Evolutionary conservation across 2,888 invertebrate genomes (phyloP).

Genomic region (Melinaea marsaeus): DNA sequence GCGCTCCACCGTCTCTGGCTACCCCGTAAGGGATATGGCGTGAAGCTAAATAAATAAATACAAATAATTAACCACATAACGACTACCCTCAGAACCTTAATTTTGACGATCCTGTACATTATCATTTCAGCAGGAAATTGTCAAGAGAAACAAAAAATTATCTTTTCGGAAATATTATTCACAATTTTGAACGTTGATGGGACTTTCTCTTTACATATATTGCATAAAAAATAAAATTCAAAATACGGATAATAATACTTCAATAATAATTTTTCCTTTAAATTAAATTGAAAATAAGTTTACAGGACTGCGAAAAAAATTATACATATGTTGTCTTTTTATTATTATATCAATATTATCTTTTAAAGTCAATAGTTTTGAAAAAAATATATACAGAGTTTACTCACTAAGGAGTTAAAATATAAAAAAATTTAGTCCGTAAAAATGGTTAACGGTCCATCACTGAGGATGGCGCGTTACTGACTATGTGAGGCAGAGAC

Average conservation of each 20-base stretch:
- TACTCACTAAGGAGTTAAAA: slow-evolving; percentile 34
- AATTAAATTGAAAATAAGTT: too few species aligned
- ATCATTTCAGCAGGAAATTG: slow-evolving; percentile 13
- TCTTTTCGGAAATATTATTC: slow-evolving; percentile 11
- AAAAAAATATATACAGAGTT: slow-evolving; percentile 10
- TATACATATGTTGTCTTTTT: too few species aligned
- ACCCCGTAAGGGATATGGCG: too few species aligned
- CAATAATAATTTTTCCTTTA: too few species aligned
- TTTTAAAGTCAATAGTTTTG: too few species aligned
- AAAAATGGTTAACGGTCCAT: slow-evolving; percentile 44
- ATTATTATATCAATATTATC: too few species aligned
- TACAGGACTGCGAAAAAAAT: too few species aligned
- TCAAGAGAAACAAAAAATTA: slow-evolving; percentile 15
- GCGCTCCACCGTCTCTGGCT: too few species aligned
- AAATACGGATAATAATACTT: too few species aligned
- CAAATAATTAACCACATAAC: not conserved
- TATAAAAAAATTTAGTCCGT: slow-evolving; percentile 43
- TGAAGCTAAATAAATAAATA: too few species aligned
- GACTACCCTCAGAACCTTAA: slow-evolving; percentile 14
- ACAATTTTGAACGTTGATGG: slow-evolving; percentile 5
- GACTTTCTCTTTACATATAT: too few species aligned
- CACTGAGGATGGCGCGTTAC: slow-evolving; percentile 37
- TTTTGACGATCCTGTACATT: slow-evolving; percentile 11
- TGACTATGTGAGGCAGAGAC: slow-evolving; percentile 25
- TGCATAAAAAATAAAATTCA: too few species aligned